A percentile compares a stretch with the other conserved stretches of the same genome.
These are phyloP conservation scores for Ernsta delagoae DNA, from an alignment of 2,888 invertebrate species.

Conservation along the genomic window DNA sequence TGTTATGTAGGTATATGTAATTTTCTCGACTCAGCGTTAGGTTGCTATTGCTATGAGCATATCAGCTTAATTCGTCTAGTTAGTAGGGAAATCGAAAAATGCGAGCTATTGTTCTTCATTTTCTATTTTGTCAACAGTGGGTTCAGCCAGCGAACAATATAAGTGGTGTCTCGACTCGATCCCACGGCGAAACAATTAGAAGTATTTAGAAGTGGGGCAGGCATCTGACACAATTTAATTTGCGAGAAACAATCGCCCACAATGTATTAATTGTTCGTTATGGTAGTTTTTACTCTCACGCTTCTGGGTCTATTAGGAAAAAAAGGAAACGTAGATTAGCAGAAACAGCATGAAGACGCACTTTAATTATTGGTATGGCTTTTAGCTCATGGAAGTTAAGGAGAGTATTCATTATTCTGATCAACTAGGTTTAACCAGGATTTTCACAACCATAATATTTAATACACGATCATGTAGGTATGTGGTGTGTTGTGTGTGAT, in stretches of 20 bases:
- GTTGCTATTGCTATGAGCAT: constrained; percentile 1
- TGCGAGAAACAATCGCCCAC: constrained; percentile 64
- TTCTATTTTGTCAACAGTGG: constrained; percentile 75
- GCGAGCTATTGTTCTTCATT: constrained; percentile 72
- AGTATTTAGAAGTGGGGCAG: constrained; percentile 82
- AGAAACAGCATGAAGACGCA: too few relatives aligned
- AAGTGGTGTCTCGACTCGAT: constrained; percentile 55
- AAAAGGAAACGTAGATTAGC: too few relatives aligned
- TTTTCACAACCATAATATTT: too few relatives aligned
- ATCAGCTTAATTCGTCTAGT: constrained; percentile 22
- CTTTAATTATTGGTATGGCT: too few relatives aligned
- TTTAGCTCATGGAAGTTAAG: too few relatives aligned
- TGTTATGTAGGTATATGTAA: constrained; percentile 9
- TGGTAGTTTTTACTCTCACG: constrained; percentile 67
- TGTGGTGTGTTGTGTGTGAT: constrained; percentile 4
- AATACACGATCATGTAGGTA: too few relatives aligned
- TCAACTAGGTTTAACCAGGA: too few relatives aligned
- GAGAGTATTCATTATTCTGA: too few relatives aligned
- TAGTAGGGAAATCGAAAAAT: constrained; percentile 62
- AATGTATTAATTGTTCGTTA: constrained; percentile 57
- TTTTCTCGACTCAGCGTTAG: constrained; percentile 28
- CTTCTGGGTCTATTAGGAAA: constrained; percentile 49
- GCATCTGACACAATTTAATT: constrained; percentile 82
- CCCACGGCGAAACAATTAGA: constrained; percentile 79
- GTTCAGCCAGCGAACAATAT: constrained; percentile 71